phyloP scores from a whole-genome alignment of 1,140 invertebrate species.

The Drosophila malerkotliana region DNA sequence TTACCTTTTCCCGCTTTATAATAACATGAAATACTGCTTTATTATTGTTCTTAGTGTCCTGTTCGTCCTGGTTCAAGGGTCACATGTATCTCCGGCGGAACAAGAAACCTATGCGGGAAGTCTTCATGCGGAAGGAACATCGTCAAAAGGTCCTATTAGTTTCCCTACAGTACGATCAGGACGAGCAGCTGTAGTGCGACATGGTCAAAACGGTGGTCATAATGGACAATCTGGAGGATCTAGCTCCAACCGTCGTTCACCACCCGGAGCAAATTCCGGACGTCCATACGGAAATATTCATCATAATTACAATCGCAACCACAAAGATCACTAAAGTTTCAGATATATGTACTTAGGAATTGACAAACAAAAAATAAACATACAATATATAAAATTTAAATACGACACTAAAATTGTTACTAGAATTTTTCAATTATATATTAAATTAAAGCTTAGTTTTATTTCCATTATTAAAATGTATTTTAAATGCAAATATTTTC shows the following conservation, averaged over 20 bases:
- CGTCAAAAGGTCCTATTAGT: conserved; percentile 8
- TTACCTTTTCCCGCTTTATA: neutral
- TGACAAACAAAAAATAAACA: too few relatives aligned
- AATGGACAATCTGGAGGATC: neutral
- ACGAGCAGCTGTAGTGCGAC: neutral
- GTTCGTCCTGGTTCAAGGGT: conserved; percentile 4
- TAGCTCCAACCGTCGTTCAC: neutral
- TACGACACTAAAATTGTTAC: too few relatives aligned
- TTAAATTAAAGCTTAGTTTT: too few relatives aligned
- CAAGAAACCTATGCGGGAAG: neutral
- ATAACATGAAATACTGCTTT: neutral
- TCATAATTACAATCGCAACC: neutral
- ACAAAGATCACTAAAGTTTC: neutral
- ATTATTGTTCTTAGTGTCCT: neutral
- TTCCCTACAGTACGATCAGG: conserved; percentile 14
- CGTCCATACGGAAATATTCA: neutral
- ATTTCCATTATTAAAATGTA: too few relatives aligned
- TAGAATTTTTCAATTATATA: too few relatives aligned
- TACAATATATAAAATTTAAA: too few relatives aligned
- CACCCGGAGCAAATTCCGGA: neutral
- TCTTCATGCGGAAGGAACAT: neutral
- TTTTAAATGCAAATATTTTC: too few relatives aligned
- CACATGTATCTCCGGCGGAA: neutral
- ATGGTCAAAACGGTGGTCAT: neutral
- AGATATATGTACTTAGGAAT: too few relatives aligned